Percentiles rank a stretch among this genome's conserved stretches.
Evolutionary conservation across 2,888 invertebrate species (phyloP).

Genomic region (Embidobia sp.): DNA sequence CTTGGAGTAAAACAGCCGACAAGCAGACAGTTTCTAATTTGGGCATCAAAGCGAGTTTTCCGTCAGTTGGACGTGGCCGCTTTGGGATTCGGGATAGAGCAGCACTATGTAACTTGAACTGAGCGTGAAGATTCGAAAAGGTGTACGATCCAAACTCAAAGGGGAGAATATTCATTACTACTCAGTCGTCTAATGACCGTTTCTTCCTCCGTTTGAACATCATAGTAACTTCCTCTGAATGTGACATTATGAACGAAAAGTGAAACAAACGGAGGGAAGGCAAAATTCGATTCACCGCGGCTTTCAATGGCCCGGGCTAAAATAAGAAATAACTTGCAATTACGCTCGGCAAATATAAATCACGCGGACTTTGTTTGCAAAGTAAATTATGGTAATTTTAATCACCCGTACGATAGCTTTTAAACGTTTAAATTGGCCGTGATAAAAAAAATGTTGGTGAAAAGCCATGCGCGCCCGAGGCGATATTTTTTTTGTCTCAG

Average conservation of each 20-base stretch:
- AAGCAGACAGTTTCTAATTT: constrained; percentile 75
- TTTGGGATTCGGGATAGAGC: constrained; percentile 71
- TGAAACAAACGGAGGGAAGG: constrained; percentile 11
- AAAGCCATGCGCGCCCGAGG: constrained; percentile 52
- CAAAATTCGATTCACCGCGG: constrained; percentile 19
- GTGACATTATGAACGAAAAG: constrained; percentile 29
- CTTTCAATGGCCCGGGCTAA: constrained; percentile 33
- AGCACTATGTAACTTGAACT: constrained; percentile 69
- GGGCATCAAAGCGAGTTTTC: constrained; percentile 79
- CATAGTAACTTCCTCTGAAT: constrained; percentile 35
- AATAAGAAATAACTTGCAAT: constrained; percentile 41
- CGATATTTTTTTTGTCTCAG: constrained; percentile 66
- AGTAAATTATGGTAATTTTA: constrained; percentile 62
- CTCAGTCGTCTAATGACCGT: constrained; percentile 74
- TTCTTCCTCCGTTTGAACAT: constrained; percentile 57
- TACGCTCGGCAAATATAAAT: constrained; percentile 39
- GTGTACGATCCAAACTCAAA: constrained; percentile 69
- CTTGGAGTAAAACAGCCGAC: constrained; percentile 39
- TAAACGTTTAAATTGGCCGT: constrained; percentile 49
- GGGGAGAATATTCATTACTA: constrained; percentile 73
- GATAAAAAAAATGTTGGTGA: constrained; percentile 40
- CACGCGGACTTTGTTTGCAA: constrained; percentile 41
- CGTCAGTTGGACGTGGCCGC: constrained; percentile 75
- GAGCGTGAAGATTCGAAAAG: constrained; percentile 71
- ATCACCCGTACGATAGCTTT: constrained; percentile 51